Evolutionary conservation across 2,113 vertebrate genomes (phyloP).

Genomic region (Tetrax tetrax): DNA sequence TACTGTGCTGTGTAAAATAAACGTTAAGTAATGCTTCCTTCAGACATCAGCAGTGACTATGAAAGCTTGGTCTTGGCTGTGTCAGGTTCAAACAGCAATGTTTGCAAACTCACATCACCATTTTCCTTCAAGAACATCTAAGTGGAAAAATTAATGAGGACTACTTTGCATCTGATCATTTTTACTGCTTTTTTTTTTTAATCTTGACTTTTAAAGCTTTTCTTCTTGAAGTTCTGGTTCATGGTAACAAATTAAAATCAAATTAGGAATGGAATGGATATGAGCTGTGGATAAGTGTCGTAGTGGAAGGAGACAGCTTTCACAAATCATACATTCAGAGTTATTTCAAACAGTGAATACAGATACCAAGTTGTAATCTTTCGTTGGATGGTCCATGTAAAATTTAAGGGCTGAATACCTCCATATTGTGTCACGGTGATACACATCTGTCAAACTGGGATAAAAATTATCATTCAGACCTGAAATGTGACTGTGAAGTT

Average conservation of each 20-base stretch:
- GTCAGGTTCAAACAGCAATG: neutral
- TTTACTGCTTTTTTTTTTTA: neutral
- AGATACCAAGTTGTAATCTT: neutral
- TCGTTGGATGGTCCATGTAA: neutral
- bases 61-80: neutral
- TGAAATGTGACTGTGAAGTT: neutral
- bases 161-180: neutral
- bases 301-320: neutral
- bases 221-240: neutral
- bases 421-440: fast-evolving
- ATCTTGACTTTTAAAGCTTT: neutral
- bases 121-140: neutral
- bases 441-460: neutral
- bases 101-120: neutral
- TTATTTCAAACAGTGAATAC: neutral
- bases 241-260: neutral
- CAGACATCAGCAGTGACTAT: neutral
- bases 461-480: neutral
- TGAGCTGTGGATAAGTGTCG: neutral
- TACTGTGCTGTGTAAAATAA: neutral
- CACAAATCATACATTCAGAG: neutral
- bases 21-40: neutral
- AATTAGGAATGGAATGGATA: neutral
- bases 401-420: neutral
- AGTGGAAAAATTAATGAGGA: neutral